These are phyloP conservation scores for Nanger granti DNA, from an alignment of 2,113 vertebrate genomes.

Conservation along the genomic window DNA sequence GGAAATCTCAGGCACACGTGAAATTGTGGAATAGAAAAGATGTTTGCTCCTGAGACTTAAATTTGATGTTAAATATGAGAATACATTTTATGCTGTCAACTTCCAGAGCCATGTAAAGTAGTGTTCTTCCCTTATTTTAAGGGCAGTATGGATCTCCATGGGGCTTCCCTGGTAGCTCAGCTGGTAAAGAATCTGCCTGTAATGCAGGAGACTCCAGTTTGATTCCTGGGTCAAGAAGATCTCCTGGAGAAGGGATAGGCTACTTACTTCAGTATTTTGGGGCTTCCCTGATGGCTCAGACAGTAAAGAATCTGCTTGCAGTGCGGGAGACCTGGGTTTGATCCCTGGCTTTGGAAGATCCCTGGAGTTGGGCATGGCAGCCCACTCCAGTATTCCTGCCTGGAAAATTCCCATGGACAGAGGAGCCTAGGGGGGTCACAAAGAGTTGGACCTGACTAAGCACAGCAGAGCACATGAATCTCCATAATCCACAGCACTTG, in stretches of 20 bases:
- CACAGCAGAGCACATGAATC: background rate
- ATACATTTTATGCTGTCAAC: background rate
- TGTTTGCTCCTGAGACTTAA: background rate
- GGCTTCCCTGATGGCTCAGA: background rate
- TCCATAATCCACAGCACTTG: background rate
- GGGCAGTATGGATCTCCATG: background rate
- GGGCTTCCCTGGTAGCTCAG: background rate
- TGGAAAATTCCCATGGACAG: background rate
- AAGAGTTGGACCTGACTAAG: background rate
- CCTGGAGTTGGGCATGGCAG: background rate
- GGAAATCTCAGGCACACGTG: background rate
- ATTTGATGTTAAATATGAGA: background rate
- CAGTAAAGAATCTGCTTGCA: background rate
- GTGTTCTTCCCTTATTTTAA: background rate
- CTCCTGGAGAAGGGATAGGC: background rate
- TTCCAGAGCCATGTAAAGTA: background rate
- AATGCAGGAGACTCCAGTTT: background rate
- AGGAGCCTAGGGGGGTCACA: background rate
- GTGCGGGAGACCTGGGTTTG: background rate
- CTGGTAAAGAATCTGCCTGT: background rate
- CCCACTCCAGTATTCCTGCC: background rate
- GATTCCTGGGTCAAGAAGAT: background rate
- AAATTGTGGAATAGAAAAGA: background rate
- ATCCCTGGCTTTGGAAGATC: background rate
- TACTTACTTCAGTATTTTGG: background rate